Base-by-base conservation (phyloP, 1,140 invertebrate genomes). In the Sarcophaga peregrina region DNA sequence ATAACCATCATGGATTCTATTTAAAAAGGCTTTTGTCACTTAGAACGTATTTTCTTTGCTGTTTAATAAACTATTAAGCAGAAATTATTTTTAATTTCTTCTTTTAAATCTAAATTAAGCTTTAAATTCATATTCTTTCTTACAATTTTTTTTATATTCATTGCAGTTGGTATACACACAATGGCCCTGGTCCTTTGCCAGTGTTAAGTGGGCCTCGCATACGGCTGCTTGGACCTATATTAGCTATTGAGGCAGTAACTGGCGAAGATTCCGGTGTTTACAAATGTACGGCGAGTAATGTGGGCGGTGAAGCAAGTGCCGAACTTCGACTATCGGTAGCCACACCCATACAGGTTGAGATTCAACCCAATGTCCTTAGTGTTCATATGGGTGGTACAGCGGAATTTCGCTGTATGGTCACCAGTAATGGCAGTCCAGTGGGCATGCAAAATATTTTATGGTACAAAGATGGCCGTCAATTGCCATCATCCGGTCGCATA, bases 371-470 rank as follows among this genome's bases (percentile, higher is more conserved):
- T 37, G 91, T 95, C 15, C 91, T 95, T 15, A 95, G 94, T 83
- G 95, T 96, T 45, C 94, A 96, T 87, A 93, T 96, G 86, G 95
- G 95, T 25, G 94, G 95, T 83, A 93, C 93, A 72, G 94, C 95
- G 5, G 94, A 95, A 86, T 96, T 97, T 87, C 92, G 93, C 80
- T 97, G 96, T 89, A 90, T 92, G 87, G 91, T 93, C 82, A 93
- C 92, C 48, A 90, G 88, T 84, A 90, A 90, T 73, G 89, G 90
- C 73, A 87, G 87, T 80, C 88, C 89, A n/a, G 88, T 90, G 83
- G 89, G 89, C 75, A 88, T 90, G 86, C 90, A 90, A 82, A 90
- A 90, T 62, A 90, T 90, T 17, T 84, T 90, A 8, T 96, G 95
- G 95, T 95, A 94, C 90, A 95, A 96, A 90, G 95, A 96, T 90